Conservation (phyloP, 2,888 invertebrate species). For the Aleiodes leptofemur region DNA sequence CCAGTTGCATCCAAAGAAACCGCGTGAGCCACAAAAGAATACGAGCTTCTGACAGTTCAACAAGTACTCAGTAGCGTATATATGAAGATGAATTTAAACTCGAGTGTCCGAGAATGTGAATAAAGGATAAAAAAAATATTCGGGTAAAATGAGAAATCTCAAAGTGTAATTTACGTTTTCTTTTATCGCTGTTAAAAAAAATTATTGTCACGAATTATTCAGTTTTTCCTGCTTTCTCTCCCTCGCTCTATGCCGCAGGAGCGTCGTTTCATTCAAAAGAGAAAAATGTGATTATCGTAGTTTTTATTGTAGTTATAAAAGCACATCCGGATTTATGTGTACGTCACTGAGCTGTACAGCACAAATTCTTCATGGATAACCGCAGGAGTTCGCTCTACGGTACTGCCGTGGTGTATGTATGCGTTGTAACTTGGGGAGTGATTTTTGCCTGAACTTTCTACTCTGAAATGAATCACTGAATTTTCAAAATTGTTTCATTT, state of each 20-base stretch:
- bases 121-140: not conserved
- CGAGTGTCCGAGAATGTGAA: not conserved
- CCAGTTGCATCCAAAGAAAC: constrained; percentile 1
- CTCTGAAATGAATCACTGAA: not conserved
- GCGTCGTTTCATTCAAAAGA: constrained; percentile 15
- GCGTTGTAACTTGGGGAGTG: too few relatives aligned
- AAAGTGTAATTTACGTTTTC: not conserved
- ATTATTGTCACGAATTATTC: not conserved
- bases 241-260: not conserved
- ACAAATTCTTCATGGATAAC: constrained; percentile 21
- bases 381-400: not conserved
- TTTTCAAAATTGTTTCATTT: too few relatives aligned
- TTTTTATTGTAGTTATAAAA: not conserved
- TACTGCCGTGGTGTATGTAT: not conserved
- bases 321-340: constrained; percentile 6
- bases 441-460: not conserved
- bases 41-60: constrained; percentile 22
- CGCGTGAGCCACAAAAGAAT: constrained; percentile 30
- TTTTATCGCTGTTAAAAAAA: constrained; percentile 19
- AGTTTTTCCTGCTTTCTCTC: constrained; percentile 10
- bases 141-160: not conserved
- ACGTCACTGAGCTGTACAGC: not conserved
- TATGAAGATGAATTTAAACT: not conserved
- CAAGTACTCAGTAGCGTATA: constrained; percentile 27
- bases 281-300: constrained; percentile 26